Evolutionary conservation across 2,797 vertebrate species (phyloP).

Genomic region (Morus bassanus): DNA sequence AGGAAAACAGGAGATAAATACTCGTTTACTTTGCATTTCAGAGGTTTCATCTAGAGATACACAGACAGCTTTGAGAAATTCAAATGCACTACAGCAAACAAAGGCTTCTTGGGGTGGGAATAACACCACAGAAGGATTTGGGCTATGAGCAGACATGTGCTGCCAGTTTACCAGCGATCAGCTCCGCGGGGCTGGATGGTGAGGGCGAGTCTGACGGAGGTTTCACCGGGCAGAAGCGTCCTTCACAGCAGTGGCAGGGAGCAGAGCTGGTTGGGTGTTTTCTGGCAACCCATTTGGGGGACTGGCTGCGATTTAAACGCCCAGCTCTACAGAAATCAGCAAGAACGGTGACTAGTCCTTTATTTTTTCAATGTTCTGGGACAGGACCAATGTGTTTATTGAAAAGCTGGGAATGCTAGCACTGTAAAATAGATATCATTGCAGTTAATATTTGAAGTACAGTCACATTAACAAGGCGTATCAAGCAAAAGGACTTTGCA

Average conservation of each 20-base stretch:
- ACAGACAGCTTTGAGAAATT: not conserved
- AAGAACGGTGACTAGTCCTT: not conserved
- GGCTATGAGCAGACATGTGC: not conserved
- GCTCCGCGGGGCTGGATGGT: not conserved
- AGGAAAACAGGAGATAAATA: not conserved
- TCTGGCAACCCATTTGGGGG: not conserved
- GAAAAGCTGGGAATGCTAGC: not conserved
- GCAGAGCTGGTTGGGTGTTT: no score
- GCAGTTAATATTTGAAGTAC: not conserved
- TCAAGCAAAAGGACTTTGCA: not conserved
- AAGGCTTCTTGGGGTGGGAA: not conserved
- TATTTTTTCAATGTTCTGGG: not conserved
- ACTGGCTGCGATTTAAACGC: not conserved
- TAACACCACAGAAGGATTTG: not conserved
- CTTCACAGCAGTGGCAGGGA: not conserved
- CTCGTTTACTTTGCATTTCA: not conserved
- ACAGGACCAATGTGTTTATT: not conserved
- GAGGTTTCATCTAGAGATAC: not conserved
- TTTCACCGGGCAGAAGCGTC: not conserved
- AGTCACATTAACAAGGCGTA: not conserved
- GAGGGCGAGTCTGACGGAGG: no score
- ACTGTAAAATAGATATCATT: not conserved
- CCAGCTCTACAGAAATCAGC: no score
- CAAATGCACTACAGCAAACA: not conserved
- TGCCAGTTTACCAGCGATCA: accelerated